A percentile compares a stretch with the other conserved stretches of the same genome.
Conservation (phyloP, 2,888 invertebrate genomes). For the Hyposoter dolosus region DNA sequence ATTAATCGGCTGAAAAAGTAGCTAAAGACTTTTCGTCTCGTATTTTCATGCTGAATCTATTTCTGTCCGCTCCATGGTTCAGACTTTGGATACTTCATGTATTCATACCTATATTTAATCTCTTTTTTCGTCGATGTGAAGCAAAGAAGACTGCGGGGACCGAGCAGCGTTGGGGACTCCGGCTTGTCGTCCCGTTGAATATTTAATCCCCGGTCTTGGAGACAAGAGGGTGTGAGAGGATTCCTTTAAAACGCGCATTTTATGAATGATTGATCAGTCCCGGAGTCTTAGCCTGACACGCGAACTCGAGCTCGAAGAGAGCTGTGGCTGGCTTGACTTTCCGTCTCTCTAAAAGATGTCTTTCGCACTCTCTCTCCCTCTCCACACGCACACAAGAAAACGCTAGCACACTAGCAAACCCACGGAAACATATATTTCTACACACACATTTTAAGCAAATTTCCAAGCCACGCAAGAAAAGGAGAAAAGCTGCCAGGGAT, state of each 20-base stretch:
- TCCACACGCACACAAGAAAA: background rate
- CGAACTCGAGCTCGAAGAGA: slow-evolving; percentile 24
- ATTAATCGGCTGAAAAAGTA: slow-evolving; percentile 6
- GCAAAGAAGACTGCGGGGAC: slow-evolving; percentile 66
- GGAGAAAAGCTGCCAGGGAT: slow-evolving; percentile 14
- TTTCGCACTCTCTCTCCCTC: slow-evolving; percentile 7
- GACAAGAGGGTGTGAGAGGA: slow-evolving; percentile 71
- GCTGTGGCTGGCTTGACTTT: slow-evolving; percentile 28
- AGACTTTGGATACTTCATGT: background rate
- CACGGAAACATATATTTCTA: background rate
- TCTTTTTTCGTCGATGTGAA: slow-evolving; percentile 46
- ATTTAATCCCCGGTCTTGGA: slow-evolving; percentile 74
- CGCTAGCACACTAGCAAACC: background rate
- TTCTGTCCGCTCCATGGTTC: background rate
- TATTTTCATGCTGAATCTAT: background rate
- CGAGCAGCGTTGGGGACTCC: slow-evolving; percentile 50
- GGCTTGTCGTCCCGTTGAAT: slow-evolving; percentile 73
- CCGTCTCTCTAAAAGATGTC: background rate
- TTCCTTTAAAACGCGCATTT: slow-evolving; percentile 78
- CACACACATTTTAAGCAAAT: background rate
- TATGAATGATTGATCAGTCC: slow-evolving; percentile 77
- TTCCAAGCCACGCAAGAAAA: slow-evolving; percentile 13
- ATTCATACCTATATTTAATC: slow-evolving; percentile 25
- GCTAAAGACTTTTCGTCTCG: background rate
- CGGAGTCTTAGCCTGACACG: slow-evolving; percentile 32